Evolutionary conservation across 2,888 invertebrate genomes (phyloP).

Genomic region (Euzophera pinguis): DNA sequence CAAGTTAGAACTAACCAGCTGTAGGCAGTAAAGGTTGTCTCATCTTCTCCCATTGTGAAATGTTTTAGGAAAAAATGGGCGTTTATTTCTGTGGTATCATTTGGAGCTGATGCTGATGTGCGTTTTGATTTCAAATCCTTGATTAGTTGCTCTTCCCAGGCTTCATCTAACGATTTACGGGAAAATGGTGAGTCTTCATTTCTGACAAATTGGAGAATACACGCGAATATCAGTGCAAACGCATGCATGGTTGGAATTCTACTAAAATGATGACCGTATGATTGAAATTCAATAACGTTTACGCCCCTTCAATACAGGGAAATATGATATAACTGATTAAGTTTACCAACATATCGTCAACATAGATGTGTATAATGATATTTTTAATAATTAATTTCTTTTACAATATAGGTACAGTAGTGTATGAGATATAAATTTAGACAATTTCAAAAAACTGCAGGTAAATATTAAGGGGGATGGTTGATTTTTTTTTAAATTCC

Average conservation of each 20-base stretch:
- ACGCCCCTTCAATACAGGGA: not conserved
- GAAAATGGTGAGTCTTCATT: not conserved
- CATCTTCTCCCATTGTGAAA: constrained; percentile 32
- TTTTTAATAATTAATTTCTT: too few species aligned
- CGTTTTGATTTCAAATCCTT: constrained; percentile 18
- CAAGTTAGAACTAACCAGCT: constrained; percentile 28
- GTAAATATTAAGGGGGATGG: too few species aligned
- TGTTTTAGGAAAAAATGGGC: constrained; percentile 30
- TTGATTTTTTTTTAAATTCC: too few species aligned
- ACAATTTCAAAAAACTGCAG: too few species aligned
- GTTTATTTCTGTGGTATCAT: constrained; percentile 20
- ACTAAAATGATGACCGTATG: not conserved
- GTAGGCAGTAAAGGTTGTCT: constrained; percentile 28
- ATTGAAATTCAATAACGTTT: not conserved
- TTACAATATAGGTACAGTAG: too few species aligned
- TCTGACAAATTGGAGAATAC: not conserved
- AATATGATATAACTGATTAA: not conserved
- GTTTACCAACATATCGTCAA: too few species aligned
- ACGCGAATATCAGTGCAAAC: not conserved
- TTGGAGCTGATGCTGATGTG: not conserved
- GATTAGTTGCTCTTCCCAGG: constrained; percentile 27
- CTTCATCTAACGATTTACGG: constrained; percentile 11
- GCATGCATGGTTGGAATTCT: not conserved
- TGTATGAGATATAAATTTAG: too few species aligned
- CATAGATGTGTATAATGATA: too few species aligned